Conservation (phyloP, 2,113 vertebrate genomes). For the Mus pahari region DNA sequence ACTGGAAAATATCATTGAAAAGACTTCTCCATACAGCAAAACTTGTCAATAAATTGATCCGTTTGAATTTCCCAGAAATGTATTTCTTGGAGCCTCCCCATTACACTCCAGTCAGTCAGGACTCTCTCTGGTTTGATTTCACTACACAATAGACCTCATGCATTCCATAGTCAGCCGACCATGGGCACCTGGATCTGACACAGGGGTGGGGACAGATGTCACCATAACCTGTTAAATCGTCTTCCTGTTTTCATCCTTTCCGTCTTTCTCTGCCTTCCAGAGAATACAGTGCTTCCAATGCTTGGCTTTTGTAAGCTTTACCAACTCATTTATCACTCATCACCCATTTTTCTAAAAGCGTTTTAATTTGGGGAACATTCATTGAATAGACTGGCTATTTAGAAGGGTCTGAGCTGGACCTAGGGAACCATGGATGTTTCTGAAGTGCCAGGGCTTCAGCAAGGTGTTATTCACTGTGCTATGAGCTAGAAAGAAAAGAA, state of each 20-base stretch:
- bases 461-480: neutral
- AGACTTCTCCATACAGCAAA: neutral
- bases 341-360: neutral
- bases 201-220: neutral
- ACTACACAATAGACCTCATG: neutral
- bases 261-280: neutral
- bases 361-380: neutral
- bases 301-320: neutral
- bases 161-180: neutral
- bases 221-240: neutral
- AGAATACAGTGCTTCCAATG: neutral
- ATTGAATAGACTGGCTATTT: neutral
- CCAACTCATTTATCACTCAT: neutral
- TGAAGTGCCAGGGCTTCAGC: neutral
- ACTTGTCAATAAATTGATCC: constrained; percentile 19
- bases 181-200: neutral
- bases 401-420: neutral
- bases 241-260: neutral
- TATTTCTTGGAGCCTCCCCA: neutral
- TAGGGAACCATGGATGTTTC: neutral
- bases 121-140: neutral
- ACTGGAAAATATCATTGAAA: neutral
- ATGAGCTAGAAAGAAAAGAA: neutral
- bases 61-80: constrained; percentile 35
- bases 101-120: neutral